These are phyloP conservation scores for Girardia tigrina DNA, from an alignment of 2,888 invertebrate species.

Conservation along the genomic window DNA sequence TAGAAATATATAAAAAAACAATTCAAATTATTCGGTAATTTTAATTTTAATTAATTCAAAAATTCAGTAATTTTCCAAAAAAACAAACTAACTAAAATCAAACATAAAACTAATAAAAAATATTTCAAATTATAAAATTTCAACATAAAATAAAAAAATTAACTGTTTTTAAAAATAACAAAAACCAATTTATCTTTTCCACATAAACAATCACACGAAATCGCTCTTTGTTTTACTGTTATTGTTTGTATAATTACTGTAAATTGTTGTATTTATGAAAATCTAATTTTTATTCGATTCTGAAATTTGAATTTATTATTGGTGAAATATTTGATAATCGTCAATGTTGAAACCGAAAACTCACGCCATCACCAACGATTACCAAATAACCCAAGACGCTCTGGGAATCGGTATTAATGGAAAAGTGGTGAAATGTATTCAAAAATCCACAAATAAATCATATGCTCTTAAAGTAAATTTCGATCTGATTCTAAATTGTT, in stretches of 20 bases:
- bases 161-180: too few relatives aligned
- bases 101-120: too few relatives aligned
- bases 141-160: too few relatives aligned
- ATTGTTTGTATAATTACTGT: background rate
- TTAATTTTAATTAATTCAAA: too few relatives aligned
- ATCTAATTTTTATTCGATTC: background rate
- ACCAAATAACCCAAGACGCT: conserved; percentile 54
- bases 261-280: background rate
- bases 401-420: conserved; percentile 93
- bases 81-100: too few relatives aligned
- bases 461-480: conserved; percentile 71
- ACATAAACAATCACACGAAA: too few relatives aligned
- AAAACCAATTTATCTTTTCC: too few relatives aligned
- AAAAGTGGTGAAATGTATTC: conserved; percentile 86
- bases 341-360: conserved; percentile 2
- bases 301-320: background rate
- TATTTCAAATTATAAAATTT: too few relatives aligned
- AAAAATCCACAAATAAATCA: conserved; percentile 63
- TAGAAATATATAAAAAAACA: too few relatives aligned
- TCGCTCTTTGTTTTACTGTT: background rate
- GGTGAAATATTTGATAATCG: background rate
- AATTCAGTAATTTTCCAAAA: too few relatives aligned
- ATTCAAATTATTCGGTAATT: too few relatives aligned
- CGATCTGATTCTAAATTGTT: background rate
- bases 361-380: conserved; percentile 33